Evolutionary conservation across 2,888 invertebrate genomes (phyloP), one percentile per base, ranked within the genome.

Genomic region (Tiphia femorata): DNA sequence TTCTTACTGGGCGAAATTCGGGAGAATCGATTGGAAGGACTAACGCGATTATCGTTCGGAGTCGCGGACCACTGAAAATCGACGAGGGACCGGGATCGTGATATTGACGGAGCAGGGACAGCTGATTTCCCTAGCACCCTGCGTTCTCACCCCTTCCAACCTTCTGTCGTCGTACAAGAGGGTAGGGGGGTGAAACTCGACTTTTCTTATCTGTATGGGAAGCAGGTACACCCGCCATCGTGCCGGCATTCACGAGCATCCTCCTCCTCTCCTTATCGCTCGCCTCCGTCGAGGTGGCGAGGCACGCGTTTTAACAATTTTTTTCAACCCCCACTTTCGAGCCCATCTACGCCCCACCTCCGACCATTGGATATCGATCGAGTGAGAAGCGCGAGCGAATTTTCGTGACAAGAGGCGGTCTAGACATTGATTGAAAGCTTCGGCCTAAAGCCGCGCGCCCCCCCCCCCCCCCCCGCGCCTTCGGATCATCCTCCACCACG

Each of bases 341-440:
- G 41, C 30, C 29, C 30, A 38, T 40, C 42, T 25, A 30, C 33
- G 2, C 8, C 19, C 20, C 30, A 1, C 16, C 12, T 17, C 12
- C 23, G 2, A n/a, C 4, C 42, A 23, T 17, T 14, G 40, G 40
- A 6, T 41, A 35, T 43, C 30, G 5, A n/a, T 29, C 23, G 21
- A 8, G 35, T 12, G 8, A 4, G 19, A 41, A 42, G 33, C 49
- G 42, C 43, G 53, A 40, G 50, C 42, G 55, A 64, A 65, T 61
- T 71, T 59, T 64, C 73, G 68, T 71, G 76, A 73, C 76, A 70
- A 68, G 75, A 67, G 72, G 60, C 70, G 65, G 63, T 64, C 67
- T 66, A 65, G 78, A 78, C 78, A 76, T 76, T 78, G 79, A 80
- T 78, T 64, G 78, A 78, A 71, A 74, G 74, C 72, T 62, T 66